A percentile compares a stretch with the other conserved stretches of the same genome.
Conservation (phyloP, 2,888 invertebrate species). For the Phragmatobia fuliginosa region DNA sequence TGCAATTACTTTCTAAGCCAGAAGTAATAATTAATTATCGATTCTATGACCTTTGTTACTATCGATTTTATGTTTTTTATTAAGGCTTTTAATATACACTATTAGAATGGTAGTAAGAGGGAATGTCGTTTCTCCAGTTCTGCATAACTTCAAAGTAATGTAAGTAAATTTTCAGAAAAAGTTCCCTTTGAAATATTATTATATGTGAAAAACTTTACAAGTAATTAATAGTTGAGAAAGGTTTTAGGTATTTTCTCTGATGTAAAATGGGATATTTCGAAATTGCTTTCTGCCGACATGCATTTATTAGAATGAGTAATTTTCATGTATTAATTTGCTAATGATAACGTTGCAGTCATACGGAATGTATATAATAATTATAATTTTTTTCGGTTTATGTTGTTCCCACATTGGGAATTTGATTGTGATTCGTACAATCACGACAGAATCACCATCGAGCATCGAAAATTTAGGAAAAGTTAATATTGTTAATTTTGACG, state of each 20-base stretch:
- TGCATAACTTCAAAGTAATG: no score
- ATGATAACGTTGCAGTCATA: not conserved
- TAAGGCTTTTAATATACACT: not conserved
- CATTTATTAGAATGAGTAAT: not conserved
- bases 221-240: not conserved
- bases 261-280: not conserved
- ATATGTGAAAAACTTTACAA: not conserved
- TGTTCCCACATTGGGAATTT: not conserved
- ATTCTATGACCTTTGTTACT: constrained; percentile 3
- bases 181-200: no score
- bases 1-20: constrained; percentile 56
- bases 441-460: no score
- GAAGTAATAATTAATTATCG: constrained; percentile 6
- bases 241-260: not conserved
- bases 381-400: not conserved
- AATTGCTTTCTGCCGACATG: not conserved
- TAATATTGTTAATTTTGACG: no score
- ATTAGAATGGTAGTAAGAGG: not conserved
- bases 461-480: no score
- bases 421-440: no score
- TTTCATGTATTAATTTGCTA: not conserved
- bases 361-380: not conserved
- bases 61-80: not conserved
- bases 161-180: no score
- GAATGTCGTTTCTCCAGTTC: no score